A percentile compares a stretch with the other conserved stretches of the same genome.
Evolutionary conservation across 2,888 invertebrate species (phyloP).

Genomic region (Ophioninae sp.): DNA sequence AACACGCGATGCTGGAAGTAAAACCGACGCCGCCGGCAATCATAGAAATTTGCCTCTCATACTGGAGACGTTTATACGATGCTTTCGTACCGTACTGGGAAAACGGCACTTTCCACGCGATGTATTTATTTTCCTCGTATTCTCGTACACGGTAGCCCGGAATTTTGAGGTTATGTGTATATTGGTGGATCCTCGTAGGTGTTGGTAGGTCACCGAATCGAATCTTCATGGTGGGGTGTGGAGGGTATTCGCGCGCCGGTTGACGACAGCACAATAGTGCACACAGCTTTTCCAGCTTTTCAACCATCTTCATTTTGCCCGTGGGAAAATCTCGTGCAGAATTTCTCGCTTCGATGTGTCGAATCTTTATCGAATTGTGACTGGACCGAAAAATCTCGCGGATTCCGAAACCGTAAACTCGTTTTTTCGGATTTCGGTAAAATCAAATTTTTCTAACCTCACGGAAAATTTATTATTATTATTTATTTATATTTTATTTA

Average conservation of each 20-base stretch:
- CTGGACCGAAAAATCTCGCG: neutral
- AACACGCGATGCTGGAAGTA: slow-evolving; percentile 46
- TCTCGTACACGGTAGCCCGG: neutral
- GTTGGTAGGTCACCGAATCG: slow-evolving; percentile 60
- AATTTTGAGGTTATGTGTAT: slow-evolving; percentile 1
- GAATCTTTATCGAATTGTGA: neutral
- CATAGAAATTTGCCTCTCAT: slow-evolving; percentile 16
- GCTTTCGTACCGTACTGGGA: slow-evolving; percentile 20
- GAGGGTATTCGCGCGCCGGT: slow-evolving; percentile 47
- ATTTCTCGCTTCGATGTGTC: neutral
- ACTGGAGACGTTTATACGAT: slow-evolving; percentile 1
- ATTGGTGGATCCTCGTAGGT: slow-evolving; percentile 1
- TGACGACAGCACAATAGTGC: slow-evolving; percentile 57
- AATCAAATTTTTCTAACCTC: neutral
- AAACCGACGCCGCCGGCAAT: slow-evolving; percentile 15
- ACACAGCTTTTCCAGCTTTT: slow-evolving; percentile 4
- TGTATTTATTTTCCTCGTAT: slow-evolving; percentile 13
- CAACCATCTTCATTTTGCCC: slow-evolving; percentile 15
- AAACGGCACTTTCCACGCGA: neutral
- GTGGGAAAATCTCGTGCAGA: neutral
- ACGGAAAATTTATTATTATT: neutral
- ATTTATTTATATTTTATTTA: no score
- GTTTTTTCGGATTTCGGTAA: neutral
- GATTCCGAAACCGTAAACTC: neutral
- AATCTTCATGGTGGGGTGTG: slow-evolving; percentile 40